Evolutionary conservation across 1,140 invertebrate genomes (phyloP), one percentile per base, ranked within the genome.

Genomic region (Hypsibius dujardini): DNA sequence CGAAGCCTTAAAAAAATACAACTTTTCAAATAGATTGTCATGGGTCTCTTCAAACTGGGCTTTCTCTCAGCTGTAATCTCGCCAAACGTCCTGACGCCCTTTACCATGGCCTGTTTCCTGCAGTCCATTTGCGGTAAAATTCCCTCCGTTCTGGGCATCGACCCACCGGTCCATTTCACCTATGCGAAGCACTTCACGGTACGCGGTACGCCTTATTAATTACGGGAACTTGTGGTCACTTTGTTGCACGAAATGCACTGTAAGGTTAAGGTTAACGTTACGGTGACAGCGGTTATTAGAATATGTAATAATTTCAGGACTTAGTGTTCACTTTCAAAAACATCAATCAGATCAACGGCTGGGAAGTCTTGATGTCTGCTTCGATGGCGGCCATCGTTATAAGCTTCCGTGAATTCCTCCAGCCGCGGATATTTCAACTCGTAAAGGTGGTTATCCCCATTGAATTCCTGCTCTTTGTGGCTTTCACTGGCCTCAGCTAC

Each of bases 21-120:
- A 45, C 42, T 42, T 3, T 12, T 67, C 45, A 12, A 42, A 15
- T 67, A 67, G 62, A 45, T 67, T 12, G 62, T 12, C 3, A 7
- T 67, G 62, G 62, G 62, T 3, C 7, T 67, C 12, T 67, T 67
- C 12, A 67, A 67, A 42, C 62, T 67, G 62, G 62, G 62, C 62
- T 67, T 67, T 42, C 62, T 67, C 12, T 67, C 12, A 7, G 62
- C 12, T 3, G 45, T 67, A 12, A 12, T 67, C 12, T 67, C 62
- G 42, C 62, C 62, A 7, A 67, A 67, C 42, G 62, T 67, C 12
- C 12, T 67, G 12, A 3, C 12, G 62, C 62, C 62, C 12, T 67
- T 67, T 42, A 15, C 42, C 42, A 12, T 67, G 12, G 62, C 62
- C 62, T 67, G 62, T 42, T 67, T 67, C 62, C 62, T 67, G 12